These are phyloP conservation scores for Torymus tubicola DNA, from an alignment of 2,888 invertebrate genomes.

Conservation along the genomic window DNA sequence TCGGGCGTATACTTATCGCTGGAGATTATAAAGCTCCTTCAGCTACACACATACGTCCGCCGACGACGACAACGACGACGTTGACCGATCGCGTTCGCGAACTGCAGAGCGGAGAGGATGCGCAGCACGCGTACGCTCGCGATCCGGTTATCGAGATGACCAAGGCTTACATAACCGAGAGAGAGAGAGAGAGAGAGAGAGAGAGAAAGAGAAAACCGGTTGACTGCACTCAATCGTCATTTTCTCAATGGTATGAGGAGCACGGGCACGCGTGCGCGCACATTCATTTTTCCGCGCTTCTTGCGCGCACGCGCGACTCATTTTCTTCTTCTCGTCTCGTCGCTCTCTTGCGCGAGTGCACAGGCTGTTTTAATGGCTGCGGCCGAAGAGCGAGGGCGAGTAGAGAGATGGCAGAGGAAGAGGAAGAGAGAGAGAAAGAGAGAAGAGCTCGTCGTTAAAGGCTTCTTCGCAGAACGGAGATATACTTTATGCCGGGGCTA, in stretches of 20 bases:
- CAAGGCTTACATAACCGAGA: constrained; percentile 39
- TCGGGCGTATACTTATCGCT: constrained; percentile 27
- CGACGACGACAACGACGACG: constrained; percentile 15
- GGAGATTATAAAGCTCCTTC: constrained; percentile 33
- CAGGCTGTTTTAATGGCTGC: constrained; percentile 24
- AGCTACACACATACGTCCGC: too few species aligned
- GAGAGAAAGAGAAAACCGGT: constrained; percentile 31
- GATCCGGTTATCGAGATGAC: constrained; percentile 39
- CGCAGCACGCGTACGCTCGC: neutral
- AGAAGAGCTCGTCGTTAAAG: constrained; percentile 19
- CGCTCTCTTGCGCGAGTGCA: neutral
- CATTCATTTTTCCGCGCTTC: constrained; percentile 23
- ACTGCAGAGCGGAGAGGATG: too few species aligned
- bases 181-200: neutral
- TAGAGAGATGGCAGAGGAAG: too few species aligned
- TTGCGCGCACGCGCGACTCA: constrained; percentile 15
- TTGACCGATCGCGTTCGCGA: constrained; percentile 42
- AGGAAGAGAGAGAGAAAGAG: neutral
- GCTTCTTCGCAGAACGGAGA: constrained; percentile 21
- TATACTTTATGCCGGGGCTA: constrained; percentile 24
- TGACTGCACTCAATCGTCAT: constrained; percentile 26
- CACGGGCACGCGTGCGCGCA: neutral
- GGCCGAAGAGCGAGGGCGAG: too few species aligned
- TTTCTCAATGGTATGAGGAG: constrained; percentile 24
- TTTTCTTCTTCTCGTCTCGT: constrained; percentile 27